Conservation (phyloP, 2,888 invertebrate genomes). For the Eristalis pertinax region DNA sequence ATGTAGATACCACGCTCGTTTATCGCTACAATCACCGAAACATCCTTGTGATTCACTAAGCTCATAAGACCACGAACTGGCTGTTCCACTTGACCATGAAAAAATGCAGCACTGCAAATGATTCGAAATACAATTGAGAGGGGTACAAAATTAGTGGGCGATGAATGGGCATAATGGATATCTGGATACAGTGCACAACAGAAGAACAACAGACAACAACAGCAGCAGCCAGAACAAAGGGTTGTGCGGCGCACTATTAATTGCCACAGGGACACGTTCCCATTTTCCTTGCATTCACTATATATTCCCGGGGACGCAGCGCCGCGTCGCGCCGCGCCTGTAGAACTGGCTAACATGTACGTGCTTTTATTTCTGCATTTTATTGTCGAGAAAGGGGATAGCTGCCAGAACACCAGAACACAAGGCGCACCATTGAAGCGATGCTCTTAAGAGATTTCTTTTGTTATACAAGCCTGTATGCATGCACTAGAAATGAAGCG, state of each 20-base stretch:
- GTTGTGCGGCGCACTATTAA: constrained; percentile 59
- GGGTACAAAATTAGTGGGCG: constrained; percentile 32
- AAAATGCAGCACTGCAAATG: constrained; percentile 90
- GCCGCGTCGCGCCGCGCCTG: not conserved
- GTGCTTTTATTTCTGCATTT: constrained; percentile 70
- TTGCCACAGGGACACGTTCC: constrained; percentile 64
- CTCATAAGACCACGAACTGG: constrained; percentile 93
- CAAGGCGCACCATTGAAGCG: constrained; percentile 43
- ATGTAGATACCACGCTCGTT: constrained; percentile 92
- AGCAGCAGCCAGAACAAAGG: constrained; percentile 43
- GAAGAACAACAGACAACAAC: constrained; percentile 17
- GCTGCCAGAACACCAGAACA: constrained; percentile 18
- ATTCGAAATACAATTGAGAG: constrained; percentile 22
- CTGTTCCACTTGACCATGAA: constrained; percentile 96
- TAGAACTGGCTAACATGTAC: constrained; percentile 40
- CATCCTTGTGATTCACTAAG: constrained; percentile 92
- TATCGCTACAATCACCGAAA: constrained; percentile 93
- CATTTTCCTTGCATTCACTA: constrained; percentile 67
- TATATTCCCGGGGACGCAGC: constrained; percentile 37
- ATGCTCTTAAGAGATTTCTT: constrained; percentile 68
- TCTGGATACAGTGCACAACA: constrained; percentile 3
- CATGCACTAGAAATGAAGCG: constrained; percentile 17
- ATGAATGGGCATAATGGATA: constrained; percentile 3
- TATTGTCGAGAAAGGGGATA: constrained; percentile 50
- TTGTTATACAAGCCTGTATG: constrained; percentile 45